Conservation (phyloP, 2,888 invertebrate genomes). For the Cerastis rubricosa region DNA sequence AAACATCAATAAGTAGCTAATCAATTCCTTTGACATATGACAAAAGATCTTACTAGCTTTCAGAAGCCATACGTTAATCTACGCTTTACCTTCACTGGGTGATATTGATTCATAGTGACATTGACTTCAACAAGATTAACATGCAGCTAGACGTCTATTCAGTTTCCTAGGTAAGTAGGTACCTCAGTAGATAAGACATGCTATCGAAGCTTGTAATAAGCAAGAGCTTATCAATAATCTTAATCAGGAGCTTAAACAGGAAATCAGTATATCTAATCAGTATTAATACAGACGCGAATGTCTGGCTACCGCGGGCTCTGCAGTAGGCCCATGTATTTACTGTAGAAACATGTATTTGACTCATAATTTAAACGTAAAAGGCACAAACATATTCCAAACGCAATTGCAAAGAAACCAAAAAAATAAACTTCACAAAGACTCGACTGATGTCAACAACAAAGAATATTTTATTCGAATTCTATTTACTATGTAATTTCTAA, state of each 20-base stretch:
- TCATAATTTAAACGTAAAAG: conserved; percentile 12
- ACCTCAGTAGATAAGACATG: conserved; percentile 4
- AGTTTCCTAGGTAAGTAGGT: too few relatives aligned
- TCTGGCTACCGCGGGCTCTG: background rate
- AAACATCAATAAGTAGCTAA: background rate
- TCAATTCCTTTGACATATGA: background rate
- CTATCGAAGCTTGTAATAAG: background rate
- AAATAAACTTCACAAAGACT: background rate
- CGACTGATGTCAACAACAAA: conserved; percentile 31
- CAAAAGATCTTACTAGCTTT: conserved; percentile 1
- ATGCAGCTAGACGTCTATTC: background rate
- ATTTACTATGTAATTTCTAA: conserved; percentile 41
- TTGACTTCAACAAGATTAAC: conserved; percentile 11
- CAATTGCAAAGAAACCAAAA: conserved; percentile 14
- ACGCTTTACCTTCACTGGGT: background rate
- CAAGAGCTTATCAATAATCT: too few relatives aligned
- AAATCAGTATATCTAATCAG: background rate
- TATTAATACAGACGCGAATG: background rate
- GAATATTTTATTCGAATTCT: conserved; percentile 45
- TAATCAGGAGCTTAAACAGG: too few relatives aligned
- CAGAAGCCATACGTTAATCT: background rate
- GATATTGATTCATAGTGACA: background rate
- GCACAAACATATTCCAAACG: conserved; percentile 5
- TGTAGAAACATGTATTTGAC: background rate
- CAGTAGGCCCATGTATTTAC: too few relatives aligned